Evolutionary conservation across 2,888 invertebrate species (phyloP), one percentile per base, ranked within the genome.

Genomic region (Pandemis heparana): DNA sequence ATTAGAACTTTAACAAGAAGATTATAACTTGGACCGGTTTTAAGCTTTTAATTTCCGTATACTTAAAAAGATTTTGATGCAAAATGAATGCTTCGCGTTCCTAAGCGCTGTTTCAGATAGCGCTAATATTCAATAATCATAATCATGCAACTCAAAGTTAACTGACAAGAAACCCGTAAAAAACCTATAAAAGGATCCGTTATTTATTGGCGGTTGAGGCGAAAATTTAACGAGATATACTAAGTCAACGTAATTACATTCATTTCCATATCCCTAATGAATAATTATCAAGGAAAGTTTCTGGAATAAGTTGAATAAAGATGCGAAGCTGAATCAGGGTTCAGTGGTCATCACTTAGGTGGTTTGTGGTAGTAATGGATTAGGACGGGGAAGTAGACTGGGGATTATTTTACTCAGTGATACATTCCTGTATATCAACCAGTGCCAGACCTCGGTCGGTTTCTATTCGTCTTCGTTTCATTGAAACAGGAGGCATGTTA

Each of bases 1-100:
- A n/a, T 56, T 32, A 32, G 18, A 67, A 56, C 41, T 66, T 41
- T 38, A 39, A 39, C 23, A 66, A 56, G 56, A 66, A 16, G 16
- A 12, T 67, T 56, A 5, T 18, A 41, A 43, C 32, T 46, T 56
- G 16, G 12, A 14, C 41, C 14, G 56, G 56, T 23, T 23, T 8
- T 23, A 41, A 67, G 66, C 56, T 67, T 67, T 67, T 67, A 56
- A 56, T 18, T 67, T 43, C 23, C 23, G 23, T n/a, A 14, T 41
- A 41, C 9, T 41, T 67, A 43, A 14, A 10, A 43, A 63, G 46
- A 46, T 63, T 63, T 63, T 12, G 2, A 1, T 56, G 10, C 56
- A 56, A 23, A 56, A 23, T 23, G 23, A 23, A 23, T 56, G 23
- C 23, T 56, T 18, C 18, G 53, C 23, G 56, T 56, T 23, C 12